Percentiles rank a stretch among this genome's conserved stretches.
Evolutionary conservation across 2,113 vertebrate genomes (phyloP).

Genomic region (Myotis yumanensis): DNA sequence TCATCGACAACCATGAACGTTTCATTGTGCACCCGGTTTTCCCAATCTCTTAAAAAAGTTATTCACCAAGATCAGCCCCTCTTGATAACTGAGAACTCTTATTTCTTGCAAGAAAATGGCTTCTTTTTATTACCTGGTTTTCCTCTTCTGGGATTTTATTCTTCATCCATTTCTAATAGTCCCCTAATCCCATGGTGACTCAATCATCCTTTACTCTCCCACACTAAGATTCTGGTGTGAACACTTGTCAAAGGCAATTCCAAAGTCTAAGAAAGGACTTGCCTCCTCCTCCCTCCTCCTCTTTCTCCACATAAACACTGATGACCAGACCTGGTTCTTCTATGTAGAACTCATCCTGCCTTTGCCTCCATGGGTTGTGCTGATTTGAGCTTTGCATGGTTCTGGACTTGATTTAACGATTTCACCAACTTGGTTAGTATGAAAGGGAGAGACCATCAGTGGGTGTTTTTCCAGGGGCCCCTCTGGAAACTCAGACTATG

Average conservation of each 20-base stretch:
- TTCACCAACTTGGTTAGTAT: not conserved
- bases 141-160: not conserved
- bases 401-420: not conserved
- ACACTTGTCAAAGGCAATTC: not conserved
- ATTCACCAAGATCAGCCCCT: not conserved
- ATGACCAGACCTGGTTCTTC: not conserved
- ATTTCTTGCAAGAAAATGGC: not conserved
- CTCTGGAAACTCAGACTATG: not conserved
- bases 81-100: not conserved
- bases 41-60: slow-evolving; percentile 7
- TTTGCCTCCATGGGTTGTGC: not conserved
- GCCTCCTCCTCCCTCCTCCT: not conserved
- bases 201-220: not conserved
- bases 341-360: accelerated
- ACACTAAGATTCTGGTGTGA: not conserved
- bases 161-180: slow-evolving; percentile 27
- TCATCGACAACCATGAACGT: not conserved
- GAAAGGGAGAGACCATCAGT: not conserved
- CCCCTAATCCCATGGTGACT: not conserved
- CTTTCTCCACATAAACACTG: not conserved
- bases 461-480: not conserved
- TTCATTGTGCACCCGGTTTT: not conserved
- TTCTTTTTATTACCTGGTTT: not conserved
- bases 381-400: not conserved
- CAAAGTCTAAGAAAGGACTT: not conserved